These are phyloP conservation scores for Oryzias celebensis DNA, from an alignment of 2,113 vertebrate genomes.

Conservation along the genomic window DNA sequence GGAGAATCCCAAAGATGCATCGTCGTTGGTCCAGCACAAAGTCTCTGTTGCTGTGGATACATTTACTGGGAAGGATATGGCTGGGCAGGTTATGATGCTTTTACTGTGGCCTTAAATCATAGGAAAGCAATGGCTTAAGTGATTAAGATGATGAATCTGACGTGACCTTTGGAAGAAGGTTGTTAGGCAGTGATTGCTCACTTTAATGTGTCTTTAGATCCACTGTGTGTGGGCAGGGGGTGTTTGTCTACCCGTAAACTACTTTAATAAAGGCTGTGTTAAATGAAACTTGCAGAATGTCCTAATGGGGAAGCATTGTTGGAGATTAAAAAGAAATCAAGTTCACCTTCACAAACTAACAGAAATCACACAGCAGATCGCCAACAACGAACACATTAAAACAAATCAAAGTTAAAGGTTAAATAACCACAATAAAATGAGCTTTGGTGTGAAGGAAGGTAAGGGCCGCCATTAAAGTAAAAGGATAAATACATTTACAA, in stretches of 20 bases:
- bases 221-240: constrained; percentile 26
- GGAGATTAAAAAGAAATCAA: no score
- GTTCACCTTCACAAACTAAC: no score
- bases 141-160: constrained; percentile 68
- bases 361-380: no score
- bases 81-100: constrained; percentile 48
- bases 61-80: constrained; percentile 49
- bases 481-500: no score
- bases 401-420: no score
- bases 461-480: no score
- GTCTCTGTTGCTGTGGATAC: constrained; percentile 65
- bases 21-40: constrained; percentile 25
- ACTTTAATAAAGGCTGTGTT: neutral
- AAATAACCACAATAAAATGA: no score
- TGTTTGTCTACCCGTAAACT: constrained; percentile 17
- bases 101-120: constrained; percentile 66
- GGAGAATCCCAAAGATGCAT: constrained; percentile 66
- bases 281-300: neutral
- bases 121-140: constrained; percentile 46
- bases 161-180: constrained; percentile 67
- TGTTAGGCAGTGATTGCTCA: constrained; percentile 61
- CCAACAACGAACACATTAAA: no score
- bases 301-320: neutral
- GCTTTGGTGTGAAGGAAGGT: no score
- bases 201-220: constrained; percentile 58